Evolutionary conservation across 2,888 invertebrate genomes (phyloP), one percentile per base, ranked within the genome.

Genomic region (Ornithoptera alexandrae): DNA sequence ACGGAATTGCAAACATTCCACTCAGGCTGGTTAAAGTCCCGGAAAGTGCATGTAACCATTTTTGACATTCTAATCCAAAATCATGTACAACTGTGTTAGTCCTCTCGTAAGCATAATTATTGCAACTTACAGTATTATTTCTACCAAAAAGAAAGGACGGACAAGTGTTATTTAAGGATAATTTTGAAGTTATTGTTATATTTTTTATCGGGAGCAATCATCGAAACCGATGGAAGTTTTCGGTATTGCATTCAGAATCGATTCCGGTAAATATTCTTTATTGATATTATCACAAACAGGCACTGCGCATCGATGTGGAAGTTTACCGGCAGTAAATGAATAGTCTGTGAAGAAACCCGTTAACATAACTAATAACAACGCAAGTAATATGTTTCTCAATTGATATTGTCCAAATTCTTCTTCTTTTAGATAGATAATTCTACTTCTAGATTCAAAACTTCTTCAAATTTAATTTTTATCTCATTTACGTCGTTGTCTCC

Each of bases 11-110:
- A 65, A 96, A 85, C 85, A 96, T 94, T 76, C 94, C 95, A 53
- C 96, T 96, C 60, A 95, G 83, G 79, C 95, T 96, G 79, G 95
- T 95, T 17, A 96, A 86, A n/a, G 96, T 96, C 4, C 96, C 96
- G 46, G 96, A 94, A 71, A 96, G 82, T 7, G 96, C 94, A 73
- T 96, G 86, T 77, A 95, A 94, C 96, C 96, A 96, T 93, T 91
- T 93, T 68, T 94, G 89, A 75, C 93, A 93, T 75, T 88, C 88
- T 69, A 92, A 78, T 74, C 84, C 82, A 71, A 91, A 91, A 72
- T 91, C 91, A 74, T 87, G 91, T 42, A 91, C 90, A 18, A 86
- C 83, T 5, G 87, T 85, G 72, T 92, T 90, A 7, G 83, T 89
- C 73, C 83, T 85, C 61, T 83, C 84, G 72, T 88, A 84, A 22